phyloP scores from a whole-genome alignment of 1,140 invertebrate genomes.

The Temnothorax longispinosus region DNA sequence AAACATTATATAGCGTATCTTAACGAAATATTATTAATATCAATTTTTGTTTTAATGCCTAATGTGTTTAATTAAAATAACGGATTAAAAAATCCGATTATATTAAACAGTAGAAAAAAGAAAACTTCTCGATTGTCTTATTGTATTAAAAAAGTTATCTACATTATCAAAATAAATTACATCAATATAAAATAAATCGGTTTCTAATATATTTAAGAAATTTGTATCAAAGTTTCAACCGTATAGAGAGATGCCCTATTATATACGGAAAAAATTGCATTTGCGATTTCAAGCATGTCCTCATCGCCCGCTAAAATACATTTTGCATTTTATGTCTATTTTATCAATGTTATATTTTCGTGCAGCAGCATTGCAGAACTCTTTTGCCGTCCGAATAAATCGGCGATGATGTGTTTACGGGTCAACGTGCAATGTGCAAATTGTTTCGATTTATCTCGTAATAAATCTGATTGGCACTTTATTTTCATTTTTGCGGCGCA shows the following conservation, averaged over 20 bases:
- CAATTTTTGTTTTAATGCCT: not conserved
- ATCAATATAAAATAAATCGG: not conserved
- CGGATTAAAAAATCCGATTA: not conserved
- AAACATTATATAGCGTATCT: slow-evolving; percentile 27
- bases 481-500: slow-evolving; percentile 56
- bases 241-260: not conserved
- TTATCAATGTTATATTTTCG: slow-evolving; percentile 56
- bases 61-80: not conserved
- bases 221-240: not conserved
- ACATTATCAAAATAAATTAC: slow-evolving; percentile 4
- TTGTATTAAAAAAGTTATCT: not conserved
- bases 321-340: slow-evolving; percentile 52
- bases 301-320: not conserved
- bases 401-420: slow-evolving; percentile 54
- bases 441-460: slow-evolving; percentile 62
- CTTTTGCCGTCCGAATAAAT: slow-evolving; percentile 55
- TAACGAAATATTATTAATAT: not conserved
- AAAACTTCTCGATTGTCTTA: not conserved
- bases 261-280: not conserved
- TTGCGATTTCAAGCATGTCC: slow-evolving; percentile 19
- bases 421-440: slow-evolving; percentile 56
- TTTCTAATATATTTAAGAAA: not conserved
- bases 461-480: slow-evolving; percentile 62
- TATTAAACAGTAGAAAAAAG: not conserved
- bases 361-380: slow-evolving; percentile 25